Evolutionary conservation across 1,140 invertebrate species (phyloP), one percentile per base, ranked within the genome.

Genomic region (Dreissena rostriformis): DNA sequence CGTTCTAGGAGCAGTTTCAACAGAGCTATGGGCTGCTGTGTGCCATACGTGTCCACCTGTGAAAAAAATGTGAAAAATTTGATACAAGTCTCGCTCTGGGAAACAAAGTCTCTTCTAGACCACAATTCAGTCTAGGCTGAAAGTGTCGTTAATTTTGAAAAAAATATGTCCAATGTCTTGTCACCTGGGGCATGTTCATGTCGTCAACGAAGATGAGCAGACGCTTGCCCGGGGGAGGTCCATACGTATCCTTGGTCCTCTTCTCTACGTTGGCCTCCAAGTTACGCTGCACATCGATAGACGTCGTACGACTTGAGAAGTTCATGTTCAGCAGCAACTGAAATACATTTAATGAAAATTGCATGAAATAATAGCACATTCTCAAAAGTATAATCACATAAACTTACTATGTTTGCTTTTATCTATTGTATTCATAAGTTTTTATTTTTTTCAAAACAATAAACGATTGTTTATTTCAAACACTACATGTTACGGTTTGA

Each of bases 131-230:
- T 39, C 2, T 5, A 39, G 8, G 39, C 39, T 2, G 39, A 39
- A 39, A 39, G 39, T 39, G 39, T 39, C 8, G 39, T n/a, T n/a
- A n/a, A n/a, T n/a, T n/a, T n/a, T n/a, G n/a, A n/a, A n/a, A n/a
- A n/a, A n/a, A 39, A 2, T 39, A 39, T 5, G 39, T 39, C 39
- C 2, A 39, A 39, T 8, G 39, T 39, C 39, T 19, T 14, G 2
- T 85, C 39, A 97, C 96, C 93, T 97, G 95, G 55, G 97, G 97
- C 97, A 98, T 98, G 92, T 98, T 98, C 96, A 98, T 96, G 89
- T 98, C 97, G 92, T 98, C 98, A 86, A 98, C 96, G 91, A 98
- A 98, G 86, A 97, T 95, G 65, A 98, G 94, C 86, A 98, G 94
- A 89, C 96, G 96, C 94, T 97, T 98, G 24, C 97, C 97, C 61